Conservation (phyloP, 1,140 invertebrate species). For the Caerostris extrusa region DNA sequence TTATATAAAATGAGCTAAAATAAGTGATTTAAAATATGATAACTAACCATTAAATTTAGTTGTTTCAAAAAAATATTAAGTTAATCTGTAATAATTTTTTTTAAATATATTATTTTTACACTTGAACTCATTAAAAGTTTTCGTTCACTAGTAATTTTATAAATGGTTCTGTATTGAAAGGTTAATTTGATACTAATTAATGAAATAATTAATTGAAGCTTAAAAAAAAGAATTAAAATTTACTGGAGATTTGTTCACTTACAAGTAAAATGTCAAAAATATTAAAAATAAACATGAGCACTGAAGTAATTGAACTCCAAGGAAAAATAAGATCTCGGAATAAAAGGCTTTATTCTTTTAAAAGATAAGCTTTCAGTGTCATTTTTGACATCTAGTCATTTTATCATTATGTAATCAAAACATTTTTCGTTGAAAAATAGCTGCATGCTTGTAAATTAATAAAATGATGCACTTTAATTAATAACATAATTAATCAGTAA, state of each 20-base stretch:
- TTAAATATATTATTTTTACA: too few relatives aligned
- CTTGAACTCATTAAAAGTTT: too few relatives aligned
- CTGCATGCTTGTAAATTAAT: background rate
- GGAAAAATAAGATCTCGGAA: background rate
- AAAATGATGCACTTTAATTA: constrained; percentile 2
- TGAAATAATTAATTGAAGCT: background rate
- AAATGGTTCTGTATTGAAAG: too few relatives aligned
- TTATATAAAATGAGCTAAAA: too few relatives aligned
- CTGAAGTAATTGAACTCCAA: background rate
- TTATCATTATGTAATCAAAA: background rate
- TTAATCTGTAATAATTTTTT: too few relatives aligned
- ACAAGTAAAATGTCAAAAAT: background rate
- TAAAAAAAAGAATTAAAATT: background rate
- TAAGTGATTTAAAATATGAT: too few relatives aligned
- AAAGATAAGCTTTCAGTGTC: background rate
- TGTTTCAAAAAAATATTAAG: too few relatives aligned
- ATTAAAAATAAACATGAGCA: background rate
- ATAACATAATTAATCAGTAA: background rate
- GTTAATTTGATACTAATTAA: background rate
- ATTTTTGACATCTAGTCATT: background rate
- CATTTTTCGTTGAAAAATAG: background rate
- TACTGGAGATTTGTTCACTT: background rate
- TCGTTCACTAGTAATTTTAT: too few relatives aligned
- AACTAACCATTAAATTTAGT: too few relatives aligned
- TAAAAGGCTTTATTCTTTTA: constrained; percentile 25